Percentiles rank a stretch among this genome's conserved stretches.
Conservation (phyloP, 2,797 vertebrate species). For the Muraenolepis orangiensis region DNA sequence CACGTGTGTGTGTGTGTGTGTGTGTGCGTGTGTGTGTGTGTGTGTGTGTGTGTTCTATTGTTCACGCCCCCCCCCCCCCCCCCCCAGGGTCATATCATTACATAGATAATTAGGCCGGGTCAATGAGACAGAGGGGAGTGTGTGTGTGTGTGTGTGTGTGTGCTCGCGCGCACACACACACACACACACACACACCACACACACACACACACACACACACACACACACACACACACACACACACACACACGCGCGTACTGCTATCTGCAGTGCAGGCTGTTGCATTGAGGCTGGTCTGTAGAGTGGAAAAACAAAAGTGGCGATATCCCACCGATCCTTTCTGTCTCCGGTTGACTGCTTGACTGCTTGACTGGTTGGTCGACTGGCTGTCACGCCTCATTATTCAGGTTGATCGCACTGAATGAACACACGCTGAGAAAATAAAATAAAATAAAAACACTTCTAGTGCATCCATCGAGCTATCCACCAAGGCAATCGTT, state of each 20-base stretch:
- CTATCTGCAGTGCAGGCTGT: not conserved
- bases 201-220: too few relatives aligned
- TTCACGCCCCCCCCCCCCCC: slow-evolving; percentile 76
- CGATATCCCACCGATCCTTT: not conserved
- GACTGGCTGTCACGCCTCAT: not conserved
- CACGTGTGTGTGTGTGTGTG: slow-evolving; percentile 2
- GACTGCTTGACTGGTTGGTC: not conserved
- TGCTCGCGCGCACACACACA: too few relatives aligned
- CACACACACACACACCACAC: too few relatives aligned
- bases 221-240: too few relatives aligned
- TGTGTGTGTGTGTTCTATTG: not conserved
- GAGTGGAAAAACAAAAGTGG: not conserved
- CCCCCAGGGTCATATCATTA: slow-evolving; percentile 81
- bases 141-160: slow-evolving; percentile 37
- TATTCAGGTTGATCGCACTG: not conserved
- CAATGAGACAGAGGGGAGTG: slow-evolving; percentile 44
- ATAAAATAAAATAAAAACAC: too few relatives aligned
- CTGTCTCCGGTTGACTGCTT: not conserved
- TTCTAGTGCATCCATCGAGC: too few relatives aligned
- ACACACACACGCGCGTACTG: too few relatives aligned
- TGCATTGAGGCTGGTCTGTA: slow-evolving; percentile 29
- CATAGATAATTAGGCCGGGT: slow-evolving; percentile 82
- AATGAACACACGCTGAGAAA: not conserved
- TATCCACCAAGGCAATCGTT: too few relatives aligned
- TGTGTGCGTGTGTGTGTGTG: slow-evolving; percentile 11